Evolutionary conservation across 2,797 vertebrate genomes (phyloP).

Genomic region (Odontamblyopus rebecca): DNA sequence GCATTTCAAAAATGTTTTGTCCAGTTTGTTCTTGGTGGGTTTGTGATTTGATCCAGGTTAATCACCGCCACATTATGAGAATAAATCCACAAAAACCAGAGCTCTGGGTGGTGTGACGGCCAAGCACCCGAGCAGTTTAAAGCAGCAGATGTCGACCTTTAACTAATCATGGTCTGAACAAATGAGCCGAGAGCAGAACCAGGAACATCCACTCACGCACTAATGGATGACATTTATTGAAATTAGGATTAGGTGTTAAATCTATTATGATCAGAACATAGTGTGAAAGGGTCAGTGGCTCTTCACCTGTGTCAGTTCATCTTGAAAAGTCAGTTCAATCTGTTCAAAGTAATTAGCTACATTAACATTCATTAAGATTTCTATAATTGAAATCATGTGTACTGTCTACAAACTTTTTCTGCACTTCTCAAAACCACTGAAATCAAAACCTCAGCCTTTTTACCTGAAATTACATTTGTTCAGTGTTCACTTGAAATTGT

Average conservation of each 20-base stretch:
- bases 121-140: not conserved
- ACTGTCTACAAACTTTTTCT: not conserved
- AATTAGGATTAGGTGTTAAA: not conserved
- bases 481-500: no score
- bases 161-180: conserved; percentile 13
- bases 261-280: not conserved
- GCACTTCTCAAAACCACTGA: not conserved
- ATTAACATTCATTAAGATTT: not conserved
- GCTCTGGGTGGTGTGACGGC: conserved; percentile 5
- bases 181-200: conserved; percentile 1
- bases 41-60: conserved; percentile 5
- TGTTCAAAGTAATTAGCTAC: not conserved
- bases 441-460: no score
- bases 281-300: not conserved
- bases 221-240: not conserved
- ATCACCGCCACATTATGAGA: conserved; percentile 9
- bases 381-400: not conserved
- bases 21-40: not conserved
- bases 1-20: not conserved
- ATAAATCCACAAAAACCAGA: conserved; percentile 23
- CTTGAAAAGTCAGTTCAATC: not conserved
- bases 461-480: no score
- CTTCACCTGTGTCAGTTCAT: not conserved
- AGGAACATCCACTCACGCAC: not conserved
- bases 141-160: conserved; percentile 28